phyloP scores from a whole-genome alignment of 2,797 vertebrate genomes.

The Apodemus agrarius region DNA sequence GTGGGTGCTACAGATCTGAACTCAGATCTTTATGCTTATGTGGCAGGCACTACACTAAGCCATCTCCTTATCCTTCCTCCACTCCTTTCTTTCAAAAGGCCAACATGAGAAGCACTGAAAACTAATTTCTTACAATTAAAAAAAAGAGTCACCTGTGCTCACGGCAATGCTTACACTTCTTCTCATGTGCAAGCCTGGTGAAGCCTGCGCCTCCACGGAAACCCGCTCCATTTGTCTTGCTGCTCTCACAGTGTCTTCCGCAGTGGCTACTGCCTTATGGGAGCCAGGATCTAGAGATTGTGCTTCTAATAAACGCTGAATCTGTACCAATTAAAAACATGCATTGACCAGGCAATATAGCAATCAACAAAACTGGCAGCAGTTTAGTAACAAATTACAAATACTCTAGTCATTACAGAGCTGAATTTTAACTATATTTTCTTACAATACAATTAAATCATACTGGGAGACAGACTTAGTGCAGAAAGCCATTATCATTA shows the following conservation, averaged over 20 bases:
- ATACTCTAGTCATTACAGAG: constrained; percentile 38
- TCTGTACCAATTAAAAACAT: constrained; percentile 85
- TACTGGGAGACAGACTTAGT: constrained; percentile 45
- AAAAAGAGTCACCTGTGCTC: constrained; percentile 91
- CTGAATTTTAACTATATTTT: constrained; percentile 48
- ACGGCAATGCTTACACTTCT: constrained; percentile 93
- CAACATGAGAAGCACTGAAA: neutral
- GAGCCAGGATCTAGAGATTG: constrained; percentile 85
- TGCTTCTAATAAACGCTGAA: constrained; percentile 95
- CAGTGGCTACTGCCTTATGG: constrained; percentile 22
- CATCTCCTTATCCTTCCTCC: neutral
- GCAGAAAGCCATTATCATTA: constrained; percentile 22
- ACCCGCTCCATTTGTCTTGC: constrained; percentile 79
- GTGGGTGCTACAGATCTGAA: neutral
- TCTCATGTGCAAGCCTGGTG: constrained; percentile 71
- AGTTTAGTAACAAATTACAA: constrained; percentile 62
- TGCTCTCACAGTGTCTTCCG: neutral
- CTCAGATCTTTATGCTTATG: neutral
- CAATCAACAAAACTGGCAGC: constrained; percentile 39
- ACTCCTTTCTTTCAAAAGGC: neutral
- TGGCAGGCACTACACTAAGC: neutral
- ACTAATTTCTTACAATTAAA: constrained; percentile 31
- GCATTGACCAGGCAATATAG: constrained; percentile 5
- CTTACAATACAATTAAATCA: constrained; percentile 52
- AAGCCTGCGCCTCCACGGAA: constrained; percentile 83